Evolutionary conservation across 2,888 invertebrate species (phyloP).

Genomic region (Corythucha ciliata): DNA sequence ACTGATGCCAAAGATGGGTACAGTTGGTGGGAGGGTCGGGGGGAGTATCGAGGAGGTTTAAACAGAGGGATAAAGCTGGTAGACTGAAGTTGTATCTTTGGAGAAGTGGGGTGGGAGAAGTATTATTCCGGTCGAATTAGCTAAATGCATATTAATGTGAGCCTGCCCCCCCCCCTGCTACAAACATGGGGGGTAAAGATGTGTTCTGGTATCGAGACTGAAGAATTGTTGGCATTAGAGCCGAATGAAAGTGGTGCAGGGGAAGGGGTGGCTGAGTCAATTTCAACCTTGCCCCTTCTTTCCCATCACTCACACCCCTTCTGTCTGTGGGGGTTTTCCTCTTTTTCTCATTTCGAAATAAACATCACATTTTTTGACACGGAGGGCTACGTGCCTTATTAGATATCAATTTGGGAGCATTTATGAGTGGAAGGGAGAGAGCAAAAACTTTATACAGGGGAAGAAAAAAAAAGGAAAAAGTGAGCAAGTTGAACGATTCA

Average conservation of each 20-base stretch:
- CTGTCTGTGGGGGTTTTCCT: too few species aligned
- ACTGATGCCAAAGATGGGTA: too few species aligned
- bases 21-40: too few species aligned
- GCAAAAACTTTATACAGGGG: too few species aligned
- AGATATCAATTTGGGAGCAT: too few species aligned
- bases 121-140: constrained; percentile 26
- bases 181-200: neutral
- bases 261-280: neutral
- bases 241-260: neutral
- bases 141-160: constrained; percentile 28
- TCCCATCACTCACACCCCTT: neutral
- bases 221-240: constrained; percentile 7
- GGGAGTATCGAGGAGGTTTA: constrained; percentile 2
- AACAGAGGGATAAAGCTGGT: constrained; percentile 12
- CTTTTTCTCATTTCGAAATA: too few species aligned
- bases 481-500: too few species aligned
- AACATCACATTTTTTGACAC: too few species aligned
- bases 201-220: constrained; percentile 5
- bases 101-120: constrained; percentile 11
- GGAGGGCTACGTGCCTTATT: too few species aligned
- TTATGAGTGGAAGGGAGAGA: too few species aligned
- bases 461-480: too few species aligned
- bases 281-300: constrained; percentile 17
- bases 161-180: constrained; percentile 3
- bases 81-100: constrained; percentile 20